Evolutionary conservation across 1,140 invertebrate genomes (phyloP), one percentile per base, ranked within the genome.

Genomic region (Homarus americanus): DNA sequence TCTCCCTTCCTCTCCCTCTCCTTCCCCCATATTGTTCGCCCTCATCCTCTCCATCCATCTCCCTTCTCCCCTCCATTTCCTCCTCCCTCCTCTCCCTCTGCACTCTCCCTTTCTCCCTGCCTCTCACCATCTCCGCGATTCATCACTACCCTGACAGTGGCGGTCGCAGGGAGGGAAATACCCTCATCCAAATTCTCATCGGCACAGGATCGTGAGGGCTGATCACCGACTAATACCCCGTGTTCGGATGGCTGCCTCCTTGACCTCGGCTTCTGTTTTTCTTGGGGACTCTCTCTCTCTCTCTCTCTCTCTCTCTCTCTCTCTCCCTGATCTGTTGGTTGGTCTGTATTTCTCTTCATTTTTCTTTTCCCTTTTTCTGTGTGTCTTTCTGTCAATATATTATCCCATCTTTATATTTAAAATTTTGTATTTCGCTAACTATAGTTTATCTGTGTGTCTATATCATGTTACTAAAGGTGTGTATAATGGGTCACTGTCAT

Each of bases 101-200:
- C 75, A 2, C 7, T 41, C 9, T 0, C 38, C 78, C 24, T 58
- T 41, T 32, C 44, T 9, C 9, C n/a, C 78, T 34, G 10, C 53
- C 20, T 24, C 78, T 24, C 2, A 7, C 76, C 76, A 49, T 17
- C 49, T 10, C 24, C 0, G 7, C 49, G n/a, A 82, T 82, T 38
- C 41, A 82, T 82, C 79, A 82, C 41, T 36, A 17, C 0, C 28
- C 41, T 63, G 79, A 82, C 49, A 80, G 34, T 20, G 12, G 4
- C 32, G 79, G 79, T 4, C 32, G 38, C 17, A 15, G 41, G 49
- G 38, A 63, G 53, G 79, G 79, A 63, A 63, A 82, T 17, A 82
- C 34, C 7, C 79, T 82, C 49, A 82, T 82, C 49, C 49, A n/a
- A 58, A 82, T 82, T 82, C 79, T n/a, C 49, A 15, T 63, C 41